phyloP scores from a whole-genome alignment of 2,797 vertebrate genomes.

The Garrulus glandarius region DNA sequence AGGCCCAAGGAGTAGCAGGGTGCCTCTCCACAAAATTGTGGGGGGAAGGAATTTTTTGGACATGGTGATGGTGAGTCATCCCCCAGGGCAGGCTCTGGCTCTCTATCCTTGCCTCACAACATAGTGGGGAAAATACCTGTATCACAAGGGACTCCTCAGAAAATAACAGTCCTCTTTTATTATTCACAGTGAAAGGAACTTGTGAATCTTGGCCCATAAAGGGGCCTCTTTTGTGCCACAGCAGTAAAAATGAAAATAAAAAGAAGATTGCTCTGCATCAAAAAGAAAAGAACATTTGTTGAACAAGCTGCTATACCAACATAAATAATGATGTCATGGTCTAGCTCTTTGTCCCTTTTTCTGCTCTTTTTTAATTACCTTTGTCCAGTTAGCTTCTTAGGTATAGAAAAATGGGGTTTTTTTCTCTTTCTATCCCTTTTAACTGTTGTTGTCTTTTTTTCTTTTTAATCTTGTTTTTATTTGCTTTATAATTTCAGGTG shows the following conservation, averaged over 20 bases:
- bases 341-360: background rate
- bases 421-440: background rate
- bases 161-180: background rate
- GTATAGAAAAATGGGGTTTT: background rate
- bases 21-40: background rate
- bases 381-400: background rate
- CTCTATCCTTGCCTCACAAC: background rate
- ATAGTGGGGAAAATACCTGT: background rate
- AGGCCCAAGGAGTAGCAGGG: background rate
- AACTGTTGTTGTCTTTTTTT: no score
- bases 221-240: background rate
- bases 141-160: background rate
- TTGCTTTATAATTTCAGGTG: background rate
- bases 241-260: slow-evolving; percentile 10
- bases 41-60: background rate
- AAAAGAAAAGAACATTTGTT: background rate
- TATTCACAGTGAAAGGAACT: background rate
- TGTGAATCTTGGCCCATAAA: background rate
- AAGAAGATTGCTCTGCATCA: background rate
- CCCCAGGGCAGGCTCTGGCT: background rate
- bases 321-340: background rate
- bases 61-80: background rate
- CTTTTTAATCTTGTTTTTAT: background rate
- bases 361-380: background rate
- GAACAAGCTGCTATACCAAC: background rate